These are phyloP conservation scores for Pimpla rufipes DNA, from an alignment of 2,888 invertebrate species.

Conservation along the genomic window DNA sequence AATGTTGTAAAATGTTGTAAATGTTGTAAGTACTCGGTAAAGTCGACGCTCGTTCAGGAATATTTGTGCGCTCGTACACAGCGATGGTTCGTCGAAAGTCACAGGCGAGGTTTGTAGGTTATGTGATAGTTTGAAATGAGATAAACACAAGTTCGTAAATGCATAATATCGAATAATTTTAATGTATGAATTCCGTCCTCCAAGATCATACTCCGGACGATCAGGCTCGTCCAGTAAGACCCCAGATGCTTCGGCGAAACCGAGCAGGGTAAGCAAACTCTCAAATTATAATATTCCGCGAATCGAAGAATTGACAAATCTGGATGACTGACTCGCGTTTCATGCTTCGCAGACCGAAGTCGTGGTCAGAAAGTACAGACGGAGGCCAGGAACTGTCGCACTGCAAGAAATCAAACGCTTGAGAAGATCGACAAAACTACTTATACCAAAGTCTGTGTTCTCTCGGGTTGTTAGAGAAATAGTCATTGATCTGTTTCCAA, in stretches of 20 bases:
- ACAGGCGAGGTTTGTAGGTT: constrained; percentile 72
- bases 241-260: background rate
- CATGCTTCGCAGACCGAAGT: constrained; percentile 67
- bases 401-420: constrained; percentile 79
- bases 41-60: background rate
- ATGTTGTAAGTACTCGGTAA: background rate
- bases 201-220: constrained; percentile 5
- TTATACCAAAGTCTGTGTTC: constrained; percentile 86
- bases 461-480: constrained; percentile 85
- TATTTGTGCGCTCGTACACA: background rate
- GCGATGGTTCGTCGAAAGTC: constrained; percentile 76
- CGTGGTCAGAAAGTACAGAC: constrained; percentile 42
- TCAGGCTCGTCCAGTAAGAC: constrained; percentile 20
- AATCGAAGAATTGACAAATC: background rate
- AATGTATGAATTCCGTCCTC: background rate
- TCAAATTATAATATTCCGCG: background rate
- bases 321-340: background rate
- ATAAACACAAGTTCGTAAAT: background rate
- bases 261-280: constrained; percentile 35
- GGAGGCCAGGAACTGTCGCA: constrained; percentile 20
- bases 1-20: background rate
- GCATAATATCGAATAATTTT: background rate
- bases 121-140: constrained; percentile 22
- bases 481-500: constrained; percentile 77
- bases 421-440: constrained; percentile 76